Conservation (phyloP, 2,888 invertebrate species). For the Beris chalybata region DNA sequence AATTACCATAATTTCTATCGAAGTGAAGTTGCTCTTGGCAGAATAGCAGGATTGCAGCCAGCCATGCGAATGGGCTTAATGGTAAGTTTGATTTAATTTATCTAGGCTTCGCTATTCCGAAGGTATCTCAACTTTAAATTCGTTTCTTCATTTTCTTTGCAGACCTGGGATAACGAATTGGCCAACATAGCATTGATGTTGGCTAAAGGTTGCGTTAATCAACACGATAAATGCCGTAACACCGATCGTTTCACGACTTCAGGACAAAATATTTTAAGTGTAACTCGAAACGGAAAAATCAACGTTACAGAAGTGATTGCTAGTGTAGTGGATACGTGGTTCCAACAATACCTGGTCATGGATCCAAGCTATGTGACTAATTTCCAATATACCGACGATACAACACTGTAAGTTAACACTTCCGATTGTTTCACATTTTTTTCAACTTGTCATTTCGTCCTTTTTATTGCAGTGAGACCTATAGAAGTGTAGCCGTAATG, state of each 20-base stretch:
- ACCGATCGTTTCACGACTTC: conserved; percentile 9
- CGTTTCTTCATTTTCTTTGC: background rate
- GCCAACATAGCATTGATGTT: conserved; percentile 9
- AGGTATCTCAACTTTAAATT: too few relatives aligned
- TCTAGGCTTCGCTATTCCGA: too few relatives aligned
- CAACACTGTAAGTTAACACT: background rate
- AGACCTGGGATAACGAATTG: conserved; percentile 1
- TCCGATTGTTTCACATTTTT: background rate
- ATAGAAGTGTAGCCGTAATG: conserved; percentile 8
- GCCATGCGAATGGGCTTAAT: too few relatives aligned
- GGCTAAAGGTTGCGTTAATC: conserved; percentile 11
- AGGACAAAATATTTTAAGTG: conserved; percentile 14
- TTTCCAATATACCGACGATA: background rate
- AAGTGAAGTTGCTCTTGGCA: too few relatives aligned
- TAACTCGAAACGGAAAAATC: background rate
- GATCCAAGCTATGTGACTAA: background rate
- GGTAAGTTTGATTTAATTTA: too few relatives aligned
- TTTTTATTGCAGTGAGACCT: background rate
- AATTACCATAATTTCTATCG: too few relatives aligned
- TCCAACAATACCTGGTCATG: background rate
- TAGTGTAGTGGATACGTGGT: background rate
- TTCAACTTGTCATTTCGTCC: background rate
- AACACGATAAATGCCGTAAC: conserved; percentile 12
- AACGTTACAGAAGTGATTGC: conserved; percentile 1
- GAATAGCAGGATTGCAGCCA: too few relatives aligned